Base-by-base conservation (phyloP, 64 coral and sea anemone species). In the Montipora foliosa region DNA sequence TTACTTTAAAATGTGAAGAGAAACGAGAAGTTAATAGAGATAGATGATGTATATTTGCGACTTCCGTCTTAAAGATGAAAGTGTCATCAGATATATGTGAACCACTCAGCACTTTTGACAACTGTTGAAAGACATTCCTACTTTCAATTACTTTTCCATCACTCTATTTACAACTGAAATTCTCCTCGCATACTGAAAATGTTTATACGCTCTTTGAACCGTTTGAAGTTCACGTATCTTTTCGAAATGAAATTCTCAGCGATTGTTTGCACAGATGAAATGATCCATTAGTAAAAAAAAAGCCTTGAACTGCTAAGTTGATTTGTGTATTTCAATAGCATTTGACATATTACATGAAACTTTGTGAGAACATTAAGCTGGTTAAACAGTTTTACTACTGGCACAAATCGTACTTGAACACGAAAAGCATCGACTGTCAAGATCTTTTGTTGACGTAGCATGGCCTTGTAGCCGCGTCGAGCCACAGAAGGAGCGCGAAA, bases 301-400 rank as follows among this genome's bases (percentile, higher is more conserved):
- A 29, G 1, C 9, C 46, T 20, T 49, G 49, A 21, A 49, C 21
- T 9, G 6, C 47, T 24, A 70, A 2, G 64, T 86, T 86, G 66
- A 71, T 4, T 72, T 12, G 7, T 4, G 14, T 11, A 13, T 49
- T 86, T 71, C 8, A 49, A 71, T 45, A 50, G 64, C 6, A 86
- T 45, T 71, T 71, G 71, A 21, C 3, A 71, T 7, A 86, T 12
- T 14, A 29, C 29, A 29, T 29, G 1, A 19, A 5, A 5, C 25
- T 83, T 20, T 1, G 29, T 69, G 37, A 50, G 8, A 51, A 48
- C 49, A 86, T 14, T 70, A 86, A 86, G 66, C 44, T 86, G 82
- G 45, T 50, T 86, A 47, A 86, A 86, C 66, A 71, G 49, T 24
- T 19, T 21, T 46, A 20, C 29, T 29, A 29, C 29, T 29, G 29